Evolutionary conservation across 2,797 vertebrate species (phyloP).

Genomic region (Chelonia mydas): DNA sequence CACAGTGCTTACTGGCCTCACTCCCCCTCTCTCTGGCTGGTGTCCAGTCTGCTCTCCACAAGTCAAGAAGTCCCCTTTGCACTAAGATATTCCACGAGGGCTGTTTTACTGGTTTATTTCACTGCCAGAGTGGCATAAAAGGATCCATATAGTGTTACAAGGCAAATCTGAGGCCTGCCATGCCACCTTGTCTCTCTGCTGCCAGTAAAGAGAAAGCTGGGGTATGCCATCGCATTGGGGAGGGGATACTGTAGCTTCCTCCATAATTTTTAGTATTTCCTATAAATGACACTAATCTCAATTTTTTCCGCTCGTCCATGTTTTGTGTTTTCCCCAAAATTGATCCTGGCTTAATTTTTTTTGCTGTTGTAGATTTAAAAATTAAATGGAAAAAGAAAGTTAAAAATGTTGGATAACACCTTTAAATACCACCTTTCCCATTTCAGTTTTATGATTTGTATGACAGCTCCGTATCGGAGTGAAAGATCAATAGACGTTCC

Average conservation of each 20-base stretch:
- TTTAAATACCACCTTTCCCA: conserved; percentile 29
- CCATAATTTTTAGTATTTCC: not conserved
- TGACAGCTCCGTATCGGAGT: not conserved
- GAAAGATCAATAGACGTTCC: conserved; percentile 3
- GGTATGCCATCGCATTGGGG: not conserved
- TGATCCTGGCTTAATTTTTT: not conserved
- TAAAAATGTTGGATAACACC: not conserved
- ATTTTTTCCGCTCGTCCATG: not conserved
- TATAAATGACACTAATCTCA: not conserved
- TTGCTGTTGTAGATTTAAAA: not conserved
- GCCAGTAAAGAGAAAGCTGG: not conserved
- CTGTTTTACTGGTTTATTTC: conserved; percentile 6
- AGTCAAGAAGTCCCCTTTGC: conserved; percentile 11
- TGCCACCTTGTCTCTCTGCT: not conserved
- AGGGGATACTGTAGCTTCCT: not conserved
- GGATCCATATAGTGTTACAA: not conserved
- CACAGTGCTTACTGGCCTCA: not conserved
- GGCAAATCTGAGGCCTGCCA: not conserved
- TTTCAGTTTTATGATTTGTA: conserved; percentile 25
- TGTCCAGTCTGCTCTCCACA: not conserved
- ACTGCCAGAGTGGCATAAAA: not conserved
- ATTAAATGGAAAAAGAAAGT: conserved; percentile 31
- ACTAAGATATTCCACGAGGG: conserved; percentile 16
- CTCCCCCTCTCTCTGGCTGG: not conserved
- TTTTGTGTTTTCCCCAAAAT: not conserved